Conservation (phyloP, 2,797 vertebrate genomes). For the Mormyrops attenuatus region DNA sequence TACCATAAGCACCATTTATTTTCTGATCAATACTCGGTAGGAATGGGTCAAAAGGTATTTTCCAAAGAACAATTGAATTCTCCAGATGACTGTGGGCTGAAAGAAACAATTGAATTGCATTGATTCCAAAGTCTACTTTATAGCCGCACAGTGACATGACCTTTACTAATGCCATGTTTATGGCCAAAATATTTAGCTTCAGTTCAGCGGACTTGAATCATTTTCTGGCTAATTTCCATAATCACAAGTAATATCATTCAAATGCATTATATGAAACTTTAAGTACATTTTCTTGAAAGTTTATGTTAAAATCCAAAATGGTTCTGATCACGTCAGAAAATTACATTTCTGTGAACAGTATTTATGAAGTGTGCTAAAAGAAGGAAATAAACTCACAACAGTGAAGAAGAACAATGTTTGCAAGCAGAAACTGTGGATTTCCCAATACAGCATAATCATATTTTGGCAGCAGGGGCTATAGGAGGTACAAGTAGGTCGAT, state of each 20-base stretch:
- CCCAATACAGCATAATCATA: conserved; percentile 5
- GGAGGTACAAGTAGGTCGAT: neutral
- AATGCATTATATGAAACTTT: conserved; percentile 5
- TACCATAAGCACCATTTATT: conserved; percentile 29
- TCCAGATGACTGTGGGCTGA: conserved; percentile 29
- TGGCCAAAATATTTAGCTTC: conserved; percentile 7
- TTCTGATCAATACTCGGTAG: conserved; percentile 43
- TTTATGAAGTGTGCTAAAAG: neutral
- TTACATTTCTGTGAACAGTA: neutral
- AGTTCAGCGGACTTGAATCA: neutral
- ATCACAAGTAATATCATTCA: neutral
- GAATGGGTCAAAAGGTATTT: conserved; percentile 33
- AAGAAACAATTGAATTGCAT: conserved; percentile 30
- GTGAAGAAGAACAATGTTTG: neutral
- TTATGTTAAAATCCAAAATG: neutral
- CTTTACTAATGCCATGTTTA: conserved; percentile 23
- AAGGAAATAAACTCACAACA: neutral
- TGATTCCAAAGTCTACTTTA: conserved; percentile 31
- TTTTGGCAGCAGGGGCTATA: neutral
- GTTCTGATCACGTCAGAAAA: neutral
- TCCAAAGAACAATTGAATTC: conserved; percentile 31
- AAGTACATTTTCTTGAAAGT: neutral
- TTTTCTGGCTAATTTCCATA: neutral
- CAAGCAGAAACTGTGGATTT: conserved; percentile 10
- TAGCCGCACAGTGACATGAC: neutral